These are phyloP conservation scores for Tyria jacobaeae DNA, from an alignment of 2,888 invertebrate genomes.

Conservation along the genomic window DNA sequence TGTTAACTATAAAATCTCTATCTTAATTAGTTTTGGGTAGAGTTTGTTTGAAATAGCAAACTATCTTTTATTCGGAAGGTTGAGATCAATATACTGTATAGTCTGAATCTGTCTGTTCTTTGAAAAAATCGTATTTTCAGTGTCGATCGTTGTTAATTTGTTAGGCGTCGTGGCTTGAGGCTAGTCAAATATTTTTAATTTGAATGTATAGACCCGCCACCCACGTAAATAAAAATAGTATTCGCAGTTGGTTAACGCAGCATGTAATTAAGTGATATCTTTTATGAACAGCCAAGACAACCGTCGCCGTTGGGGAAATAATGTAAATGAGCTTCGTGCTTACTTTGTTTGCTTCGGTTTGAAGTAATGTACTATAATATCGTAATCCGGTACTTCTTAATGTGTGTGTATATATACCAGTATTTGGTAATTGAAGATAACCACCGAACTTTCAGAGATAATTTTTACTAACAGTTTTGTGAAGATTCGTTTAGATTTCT, in stretches of 20 bases:
- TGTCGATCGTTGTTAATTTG: constrained; percentile 56
- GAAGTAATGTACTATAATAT: background rate
- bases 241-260: constrained; percentile 56
- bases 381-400: background rate
- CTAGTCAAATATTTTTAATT: constrained; percentile 68
- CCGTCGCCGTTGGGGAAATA: constrained; percentile 34
- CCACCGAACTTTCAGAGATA: background rate
- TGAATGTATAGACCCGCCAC: constrained; percentile 63
- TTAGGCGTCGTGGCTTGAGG: constrained; percentile 57
- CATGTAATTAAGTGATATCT: constrained; percentile 62
- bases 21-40: constrained; percentile 45
- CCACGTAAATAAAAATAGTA: constrained; percentile 65
- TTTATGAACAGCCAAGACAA: constrained; percentile 46
- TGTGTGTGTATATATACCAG: background rate
- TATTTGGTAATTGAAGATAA: background rate
- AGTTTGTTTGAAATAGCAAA: too few species aligned
- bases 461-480: too few species aligned
- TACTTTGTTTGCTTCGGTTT: background rate
- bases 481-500: too few species aligned
- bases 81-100: constrained; percentile 60
- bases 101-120: constrained; percentile 62
- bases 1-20: constrained; percentile 37
- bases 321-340: constrained; percentile 19
- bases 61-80: constrained; percentile 34
- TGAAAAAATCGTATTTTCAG: constrained; percentile 71